Base-by-base conservation (phyloP, 2,797 vertebrate species). In the Tragopan temminckii region DNA sequence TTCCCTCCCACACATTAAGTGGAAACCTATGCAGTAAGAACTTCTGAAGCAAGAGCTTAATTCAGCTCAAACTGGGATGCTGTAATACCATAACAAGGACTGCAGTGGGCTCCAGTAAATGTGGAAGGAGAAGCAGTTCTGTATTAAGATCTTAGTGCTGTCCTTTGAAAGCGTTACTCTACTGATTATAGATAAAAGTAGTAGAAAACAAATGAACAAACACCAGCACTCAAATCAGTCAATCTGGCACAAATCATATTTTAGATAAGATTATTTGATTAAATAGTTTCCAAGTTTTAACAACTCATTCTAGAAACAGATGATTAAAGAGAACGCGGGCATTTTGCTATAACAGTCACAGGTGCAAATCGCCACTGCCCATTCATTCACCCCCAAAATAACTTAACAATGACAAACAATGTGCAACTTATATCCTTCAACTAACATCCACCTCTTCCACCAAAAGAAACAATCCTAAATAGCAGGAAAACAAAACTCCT, bases 1-100 rank as follows among this genome's bases (percentile, higher is more conserved):
- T 63, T 68, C 43, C 24, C 59, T 25, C 58, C 18, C 38, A 31
- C 42, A 89, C 45, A 68, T 3, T 42, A 8, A 78, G 20, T n/a
- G 36, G 40, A 82, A 90, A 68, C 12, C 71, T 77, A 90, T n/a
- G 40, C 52, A 85, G 78, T 6, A 69, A 74, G 63, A 88, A 67
- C 20, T 1, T 80, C 66, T 38, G 40, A 90, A 88, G 46, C 25
- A 77, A 89, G 67, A 0, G 0, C 52, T 69, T 89, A 57, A 87
- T 90, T 89, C 75, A 79, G 21, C 31, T 82, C 52, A 29, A 84
- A 79, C 27, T 27, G 24, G 55, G 69, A 81, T 36, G 70, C 4
- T 66, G 53, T 33, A 67, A 79, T 23, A 84, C 14, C 63, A 53
- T 86, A 86, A 24, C 23, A 25, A 57, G 2, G 31, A 29, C 50